phyloP scores from a whole-genome alignment of 2,888 invertebrate genomes.

The Anagyrus pseudococci region DNA sequence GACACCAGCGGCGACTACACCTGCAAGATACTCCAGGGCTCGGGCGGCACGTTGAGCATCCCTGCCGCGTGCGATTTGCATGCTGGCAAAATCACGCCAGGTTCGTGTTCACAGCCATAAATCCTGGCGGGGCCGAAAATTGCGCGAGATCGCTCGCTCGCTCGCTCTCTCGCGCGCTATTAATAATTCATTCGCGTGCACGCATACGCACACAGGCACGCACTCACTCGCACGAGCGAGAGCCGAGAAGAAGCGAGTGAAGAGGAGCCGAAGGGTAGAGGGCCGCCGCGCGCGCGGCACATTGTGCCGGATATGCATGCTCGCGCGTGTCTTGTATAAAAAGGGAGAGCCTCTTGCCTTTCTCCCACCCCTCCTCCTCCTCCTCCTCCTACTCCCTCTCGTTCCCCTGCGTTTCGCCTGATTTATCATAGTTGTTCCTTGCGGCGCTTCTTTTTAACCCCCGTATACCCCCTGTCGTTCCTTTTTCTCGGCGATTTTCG shows the following conservation, averaged over 20 bases:
- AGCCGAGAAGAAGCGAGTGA: not conserved
- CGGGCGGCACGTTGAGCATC: conserved; percentile 70
- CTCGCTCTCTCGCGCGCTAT: conserved; percentile 35
- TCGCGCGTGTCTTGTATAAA: conserved; percentile 26
- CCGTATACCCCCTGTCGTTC: not conserved
- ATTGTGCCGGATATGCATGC: conserved; percentile 27
- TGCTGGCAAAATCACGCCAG: conserved; percentile 74
- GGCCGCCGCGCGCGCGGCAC: not conserved
- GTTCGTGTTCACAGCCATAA: conserved; percentile 48
- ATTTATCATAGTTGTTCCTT: conserved; percentile 26
- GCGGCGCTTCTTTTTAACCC: conserved; percentile 4
- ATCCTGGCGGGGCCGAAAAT: conserved; percentile 41
- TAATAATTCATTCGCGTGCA: conserved; percentile 50
- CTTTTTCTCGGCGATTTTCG: conserved; percentile 22
- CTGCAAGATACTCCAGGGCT: conserved; percentile 75
- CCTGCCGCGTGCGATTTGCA: conserved; percentile 81
- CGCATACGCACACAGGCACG: too few relatives aligned
- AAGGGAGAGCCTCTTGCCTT: not conserved
- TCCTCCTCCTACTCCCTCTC: not conserved
- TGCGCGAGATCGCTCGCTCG: conserved; percentile 18
- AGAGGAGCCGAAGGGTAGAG: not conserved
- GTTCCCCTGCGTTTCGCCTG: conserved; percentile 1
- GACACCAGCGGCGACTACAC: conserved; percentile 89
- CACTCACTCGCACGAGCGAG: not conserved
- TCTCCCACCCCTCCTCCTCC: too few relatives aligned